phyloP scores from a whole-genome alignment of 2,113 vertebrate species.

The Hiodon tergisus region DNA sequence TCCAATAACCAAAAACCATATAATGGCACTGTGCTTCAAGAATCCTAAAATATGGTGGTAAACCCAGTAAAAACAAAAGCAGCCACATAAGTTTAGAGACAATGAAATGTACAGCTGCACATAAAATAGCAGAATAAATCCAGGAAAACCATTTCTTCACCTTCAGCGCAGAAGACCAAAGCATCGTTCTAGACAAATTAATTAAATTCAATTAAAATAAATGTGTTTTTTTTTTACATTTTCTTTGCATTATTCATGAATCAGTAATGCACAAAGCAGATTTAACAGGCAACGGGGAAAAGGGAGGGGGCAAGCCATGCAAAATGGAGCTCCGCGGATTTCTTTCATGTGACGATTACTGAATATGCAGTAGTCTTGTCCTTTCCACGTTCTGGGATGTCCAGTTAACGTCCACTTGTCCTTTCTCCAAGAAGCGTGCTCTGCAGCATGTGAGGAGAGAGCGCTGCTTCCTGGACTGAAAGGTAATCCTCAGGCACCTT shows the following conservation, averaged over 20 bases:
- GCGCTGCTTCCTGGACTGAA: not conserved
- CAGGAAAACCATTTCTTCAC: constrained; percentile 15
- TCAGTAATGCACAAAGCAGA: not conserved
- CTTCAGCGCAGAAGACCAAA: not conserved
- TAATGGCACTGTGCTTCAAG: constrained; percentile 45
- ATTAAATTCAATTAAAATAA: constrained; percentile 12
- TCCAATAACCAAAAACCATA: constrained; percentile 50
- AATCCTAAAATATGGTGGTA: constrained; percentile 37
- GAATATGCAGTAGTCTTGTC: not conserved
- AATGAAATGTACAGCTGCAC: constrained; percentile 47
- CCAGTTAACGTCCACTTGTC: no score
- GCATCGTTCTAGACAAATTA: not conserved
- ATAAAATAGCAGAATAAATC: constrained; percentile 31
- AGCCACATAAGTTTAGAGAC: constrained; percentile 47
- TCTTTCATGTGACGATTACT: no score
- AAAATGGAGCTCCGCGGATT: not conserved
- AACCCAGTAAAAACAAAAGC: constrained; percentile 35
- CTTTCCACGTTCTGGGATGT: not conserved
- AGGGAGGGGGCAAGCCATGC: not conserved
- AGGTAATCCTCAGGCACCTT: no score
- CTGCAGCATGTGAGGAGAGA: no score
- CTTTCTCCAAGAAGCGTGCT: not conserved
- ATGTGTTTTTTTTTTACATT: not conserved
- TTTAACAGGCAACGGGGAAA: not conserved
- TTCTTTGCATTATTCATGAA: not conserved